phyloP scores from a whole-genome alignment of 2,888 invertebrate species.

The Drosophila pseudotalamancana region DNA sequence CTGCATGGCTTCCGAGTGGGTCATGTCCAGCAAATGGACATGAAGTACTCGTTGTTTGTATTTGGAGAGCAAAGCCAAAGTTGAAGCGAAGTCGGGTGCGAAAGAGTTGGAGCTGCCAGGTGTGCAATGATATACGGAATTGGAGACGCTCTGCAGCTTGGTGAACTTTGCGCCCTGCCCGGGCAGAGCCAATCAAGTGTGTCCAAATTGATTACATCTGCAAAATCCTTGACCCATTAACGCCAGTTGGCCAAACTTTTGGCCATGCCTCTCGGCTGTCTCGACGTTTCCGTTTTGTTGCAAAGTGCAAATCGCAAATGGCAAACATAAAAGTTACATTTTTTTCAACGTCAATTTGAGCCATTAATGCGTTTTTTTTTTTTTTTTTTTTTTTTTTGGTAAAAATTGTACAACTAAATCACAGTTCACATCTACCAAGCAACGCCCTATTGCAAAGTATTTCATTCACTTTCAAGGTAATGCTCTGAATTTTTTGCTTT shows the following conservation, averaged over 20 bases:
- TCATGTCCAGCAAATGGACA: conserved; percentile 40
- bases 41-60: conserved; percentile 9
- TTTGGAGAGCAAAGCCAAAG: conserved; percentile 6
- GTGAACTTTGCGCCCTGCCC: conserved; percentile 48
- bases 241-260: conserved; percentile 27
- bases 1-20: conserved; percentile 8
- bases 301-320: conserved; percentile 51
- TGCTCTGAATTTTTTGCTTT: conserved; percentile 15
- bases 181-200: conserved; percentile 64
- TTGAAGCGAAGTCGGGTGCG: conserved; percentile 39
- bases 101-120: conserved; percentile 44
- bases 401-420: conserved; percentile 38
- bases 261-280: conserved; percentile 12
- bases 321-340: conserved; percentile 26
- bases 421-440: conserved; percentile 13
- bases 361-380: conserved; percentile 53
- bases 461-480: conserved; percentile 60
- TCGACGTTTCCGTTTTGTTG: conserved; percentile 64
- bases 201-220: conserved; percentile 56
- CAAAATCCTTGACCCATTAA: conserved; percentile 62
- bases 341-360: conserved; percentile 20
- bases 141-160: conserved; percentile 13
- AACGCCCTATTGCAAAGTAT: conserved; percentile 31
- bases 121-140: conserved; percentile 42
- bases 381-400: conserved; percentile 23